Base-by-base conservation (phyloP, 2,797 vertebrate species). In the Setipinna tenuifilis region DNA sequence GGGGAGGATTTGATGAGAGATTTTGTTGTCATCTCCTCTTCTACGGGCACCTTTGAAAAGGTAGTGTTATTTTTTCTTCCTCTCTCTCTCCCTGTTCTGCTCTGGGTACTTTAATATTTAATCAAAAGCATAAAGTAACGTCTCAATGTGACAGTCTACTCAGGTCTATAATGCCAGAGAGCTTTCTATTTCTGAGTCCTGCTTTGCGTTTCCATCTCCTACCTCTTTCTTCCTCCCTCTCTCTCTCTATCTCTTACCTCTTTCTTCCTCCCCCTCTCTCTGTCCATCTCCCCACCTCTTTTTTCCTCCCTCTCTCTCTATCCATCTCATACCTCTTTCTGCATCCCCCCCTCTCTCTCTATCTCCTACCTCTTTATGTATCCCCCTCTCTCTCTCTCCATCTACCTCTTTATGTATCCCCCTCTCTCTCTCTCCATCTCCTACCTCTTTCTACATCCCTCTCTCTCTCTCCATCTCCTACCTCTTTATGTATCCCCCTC, bases 61-160 rank as follows among this genome's bases (percentile, higher is more conserved):
- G 31, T 78, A 78, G 71, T 75, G 61, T 65, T 1, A 23, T 17
- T 41, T 1, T 35, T 2, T 41, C 19, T 28, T 75, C 31, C 31
- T 12, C 58, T 59, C 58, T 12, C n/a, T 28, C n/a, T 23, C n/a
- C 71, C 35, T 10, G 71, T 44, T 78, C 71, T 19, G 17, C 35
- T 85, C 6, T 17, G 25, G 2, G 61, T 21, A 28, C 84, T 86
- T 86, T 75, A 50, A 81, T 86, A 75, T 83, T 86, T 86, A 41
- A 86, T 83, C 41, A 75, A 83, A 81, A 41, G 82, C 71, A 62
- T 86, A 81, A 83, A 86, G 48, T 54, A 86, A 54, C 23, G 75
- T 28, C 81, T 62, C 58, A 61, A 81, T 58, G 48, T 58, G 57
- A 61, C 54, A n/a, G 31, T 41, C 12, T 6, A 61, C 48, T 68